Base-by-base conservation (phyloP, 2,113 vertebrate species). In the Oxygymnocypris stewartii region DNA sequence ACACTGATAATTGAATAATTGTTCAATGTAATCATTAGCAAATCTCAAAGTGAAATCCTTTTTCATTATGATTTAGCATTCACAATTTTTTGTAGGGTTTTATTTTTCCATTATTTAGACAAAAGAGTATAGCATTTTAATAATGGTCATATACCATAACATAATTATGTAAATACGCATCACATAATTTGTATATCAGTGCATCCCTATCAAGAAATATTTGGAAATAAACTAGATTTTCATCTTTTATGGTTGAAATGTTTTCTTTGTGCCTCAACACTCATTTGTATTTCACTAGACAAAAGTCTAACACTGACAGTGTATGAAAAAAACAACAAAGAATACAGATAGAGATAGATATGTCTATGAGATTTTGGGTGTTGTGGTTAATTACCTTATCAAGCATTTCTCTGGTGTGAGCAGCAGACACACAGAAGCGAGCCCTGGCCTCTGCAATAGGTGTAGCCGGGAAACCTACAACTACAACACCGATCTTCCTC, bases 371-470 rank as follows among this genome's bases (percentile, higher is more conserved):
- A 71, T 20, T 6, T 71, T 11, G 63, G 10, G 4, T 73, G 81
- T 5, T 28, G 8, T 82, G 18, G 79, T 47, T 51, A 71, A 35
- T 96, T 94, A 97, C 96, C 10, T 90, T 94, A 92, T 97, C 96
- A 63, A 97, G 95, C 88, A 96, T 96, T 87, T 96, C 96, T 95
- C 92, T 97, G 94, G 95, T 97, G 91, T 97, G 96, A 88, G 95
- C 94, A 86, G 96, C 96, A 47, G 96, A 97, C 86, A 97, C 91
- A 89, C 96, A 97, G 92, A 97, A 96, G 54, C 96, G 95, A 90
- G 96, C 96, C 93, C 96, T 95, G 90, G 96, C 96, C 88, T 97
- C 96, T 4, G 96, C 96, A 87, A 97, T 97, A 4, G 96, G 95
- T 25, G 96, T 97, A 51, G 96, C 96, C 71, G 96, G 96, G 86